Evolutionary conservation across 2,888 invertebrate species (phyloP).

Genomic region (Lathronympha strigana): DNA sequence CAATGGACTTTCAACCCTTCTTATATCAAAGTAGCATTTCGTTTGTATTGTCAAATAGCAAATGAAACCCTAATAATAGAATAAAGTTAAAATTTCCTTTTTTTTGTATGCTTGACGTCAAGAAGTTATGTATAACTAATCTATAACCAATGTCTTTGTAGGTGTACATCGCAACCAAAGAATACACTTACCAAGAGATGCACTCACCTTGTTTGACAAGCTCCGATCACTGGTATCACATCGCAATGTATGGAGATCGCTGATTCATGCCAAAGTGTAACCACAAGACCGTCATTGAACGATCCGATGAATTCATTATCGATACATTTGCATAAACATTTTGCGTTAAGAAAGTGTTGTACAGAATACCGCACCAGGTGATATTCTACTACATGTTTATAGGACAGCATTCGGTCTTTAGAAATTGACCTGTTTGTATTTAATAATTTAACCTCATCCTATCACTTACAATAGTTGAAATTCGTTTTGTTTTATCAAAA

Average conservation of each 20-base stretch:
- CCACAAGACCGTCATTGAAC: slow-evolving; percentile 36
- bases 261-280: slow-evolving; percentile 26
- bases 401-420: no score
- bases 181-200: no score
- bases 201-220: slow-evolving; percentile 48
- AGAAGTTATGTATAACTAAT: not conserved
- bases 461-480: no score
- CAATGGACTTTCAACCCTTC: no score
- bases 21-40: no score
- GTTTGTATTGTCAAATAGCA: no score
- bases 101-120: no score
- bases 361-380: not conserved
- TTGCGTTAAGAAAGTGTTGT: slow-evolving; percentile 9
- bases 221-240: slow-evolving; percentile 46
- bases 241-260: slow-evolving; percentile 42
- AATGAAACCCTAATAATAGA: no score
- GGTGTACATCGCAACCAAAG: not conserved
- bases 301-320: slow-evolving; percentile 29
- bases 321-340: slow-evolving; percentile 22
- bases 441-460: no score
- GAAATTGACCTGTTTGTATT: no score
- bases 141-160: not conserved
- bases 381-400: not conserved
- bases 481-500: no score
- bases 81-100: no score